These are phyloP conservation scores for Exephanes ischioxanthus DNA, from an alignment of 2,888 invertebrate genomes.

Conservation along the genomic window DNA sequence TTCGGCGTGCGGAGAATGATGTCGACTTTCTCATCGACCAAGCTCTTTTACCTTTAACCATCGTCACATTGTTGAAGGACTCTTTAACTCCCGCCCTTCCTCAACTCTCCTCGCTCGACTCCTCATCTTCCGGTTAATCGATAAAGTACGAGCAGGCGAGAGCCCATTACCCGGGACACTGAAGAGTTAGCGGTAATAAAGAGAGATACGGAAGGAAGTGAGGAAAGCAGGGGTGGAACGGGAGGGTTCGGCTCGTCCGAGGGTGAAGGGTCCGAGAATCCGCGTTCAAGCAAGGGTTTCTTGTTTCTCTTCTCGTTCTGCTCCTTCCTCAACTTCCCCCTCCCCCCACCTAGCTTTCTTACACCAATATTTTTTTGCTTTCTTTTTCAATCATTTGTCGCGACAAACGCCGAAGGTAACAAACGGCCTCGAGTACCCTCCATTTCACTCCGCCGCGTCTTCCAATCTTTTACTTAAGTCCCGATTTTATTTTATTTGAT, in stretches of 20 bases:
- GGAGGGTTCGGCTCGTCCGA: constrained; percentile 42
- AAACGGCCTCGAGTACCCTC: constrained; percentile 40
- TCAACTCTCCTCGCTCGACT: constrained; percentile 4
- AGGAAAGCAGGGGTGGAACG: neutral
- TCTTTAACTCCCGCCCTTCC: constrained; percentile 55
- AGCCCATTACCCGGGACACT: constrained; percentile 64
- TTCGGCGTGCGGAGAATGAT: neutral
- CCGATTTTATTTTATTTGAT: neutral
- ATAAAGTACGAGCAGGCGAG: constrained; percentile 63
- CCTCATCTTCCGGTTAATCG: constrained; percentile 64
- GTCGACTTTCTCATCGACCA: constrained; percentile 35
- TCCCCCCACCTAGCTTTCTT: constrained; percentile 17
- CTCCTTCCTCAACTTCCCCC: constrained; percentile 14
- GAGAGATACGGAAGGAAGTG: constrained; percentile 56
- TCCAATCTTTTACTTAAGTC: neutral
- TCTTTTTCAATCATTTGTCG: constrained; percentile 27
- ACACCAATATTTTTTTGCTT: neutral
- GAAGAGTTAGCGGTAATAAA: constrained; percentile 68
- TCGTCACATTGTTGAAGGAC: constrained; percentile 62
- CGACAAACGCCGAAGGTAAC: constrained; percentile 31
- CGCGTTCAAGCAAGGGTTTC: constrained; percentile 53
- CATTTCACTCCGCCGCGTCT: neutral
- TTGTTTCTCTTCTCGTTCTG: constrained; percentile 31
- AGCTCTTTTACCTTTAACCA: constrained; percentile 24
- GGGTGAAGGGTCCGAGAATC: constrained; percentile 58